Evolutionary conservation across 2,888 invertebrate genomes (phyloP).

Genomic region (Frankliniella fusca): DNA sequence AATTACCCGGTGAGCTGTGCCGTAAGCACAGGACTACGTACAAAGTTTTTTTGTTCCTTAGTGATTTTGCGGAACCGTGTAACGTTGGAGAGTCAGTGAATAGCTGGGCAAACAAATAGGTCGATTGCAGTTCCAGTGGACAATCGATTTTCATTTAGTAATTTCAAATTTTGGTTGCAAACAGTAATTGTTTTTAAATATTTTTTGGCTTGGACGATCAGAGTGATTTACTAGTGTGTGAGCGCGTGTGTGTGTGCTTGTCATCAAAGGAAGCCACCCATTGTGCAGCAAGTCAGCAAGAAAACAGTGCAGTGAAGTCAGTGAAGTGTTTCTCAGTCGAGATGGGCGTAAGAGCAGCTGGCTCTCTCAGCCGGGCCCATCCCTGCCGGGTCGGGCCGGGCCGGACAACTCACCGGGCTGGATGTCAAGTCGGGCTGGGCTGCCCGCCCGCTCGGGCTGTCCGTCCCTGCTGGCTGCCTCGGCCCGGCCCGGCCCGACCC

Average conservation of each 20-base stretch:
- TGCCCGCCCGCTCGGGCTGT: not conserved
- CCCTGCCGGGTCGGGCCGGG: not conserved
- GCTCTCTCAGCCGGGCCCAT: not conserved
- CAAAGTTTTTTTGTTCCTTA: constrained; percentile 21
- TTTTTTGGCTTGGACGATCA: not conserved
- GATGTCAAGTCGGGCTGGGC: constrained; percentile 11
- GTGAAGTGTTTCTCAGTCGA: constrained; percentile 1
- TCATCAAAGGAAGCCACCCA: not conserved
- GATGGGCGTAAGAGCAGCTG: not conserved
- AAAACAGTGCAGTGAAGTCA: not conserved
- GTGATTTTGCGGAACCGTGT: constrained; percentile 9
- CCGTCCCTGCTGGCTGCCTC: not conserved
- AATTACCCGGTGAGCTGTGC: constrained; percentile 21
- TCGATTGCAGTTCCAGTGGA: not conserved
- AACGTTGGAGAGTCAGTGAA: constrained; percentile 17
- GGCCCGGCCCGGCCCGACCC: not conserved
- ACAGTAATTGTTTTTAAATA: not conserved
- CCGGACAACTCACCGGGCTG: constrained; percentile 18
- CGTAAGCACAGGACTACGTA: constrained; percentile 5
- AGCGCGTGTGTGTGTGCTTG: not conserved
- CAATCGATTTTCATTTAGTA: not conserved
- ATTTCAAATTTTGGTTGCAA: not conserved
- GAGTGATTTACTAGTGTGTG: not conserved
- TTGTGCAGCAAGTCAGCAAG: no score
- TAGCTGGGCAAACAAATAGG: not conserved